Conservation (phyloP, 2,797 vertebrate genomes). For the Bradypodion pumilum region DNA sequence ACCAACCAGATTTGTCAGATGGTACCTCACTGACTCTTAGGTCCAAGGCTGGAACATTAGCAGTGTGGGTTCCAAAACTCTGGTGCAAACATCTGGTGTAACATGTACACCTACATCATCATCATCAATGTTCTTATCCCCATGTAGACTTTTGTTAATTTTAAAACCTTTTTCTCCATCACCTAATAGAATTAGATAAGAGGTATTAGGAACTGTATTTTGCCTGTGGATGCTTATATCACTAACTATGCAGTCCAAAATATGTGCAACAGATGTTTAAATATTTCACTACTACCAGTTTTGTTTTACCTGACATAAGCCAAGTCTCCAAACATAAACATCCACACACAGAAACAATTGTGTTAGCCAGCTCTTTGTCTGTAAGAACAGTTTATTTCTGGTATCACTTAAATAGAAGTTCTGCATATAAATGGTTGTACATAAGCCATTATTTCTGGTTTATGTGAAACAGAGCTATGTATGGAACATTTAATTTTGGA, state of each 20-base stretch:
- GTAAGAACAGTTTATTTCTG: slow-evolving; percentile 11
- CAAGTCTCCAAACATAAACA: slow-evolving; percentile 10
- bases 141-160: background rate
- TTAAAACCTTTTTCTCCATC: background rate
- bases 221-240: background rate
- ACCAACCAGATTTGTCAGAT: too few relatives aligned
- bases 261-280: background rate
- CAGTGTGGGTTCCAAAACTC: too few relatives aligned
- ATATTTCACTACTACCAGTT: background rate
- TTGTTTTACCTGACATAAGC: slow-evolving; percentile 18
- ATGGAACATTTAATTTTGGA: slow-evolving; percentile 18
- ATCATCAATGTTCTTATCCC: background rate
- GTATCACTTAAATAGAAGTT: background rate
- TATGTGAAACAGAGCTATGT: slow-evolving; percentile 11
- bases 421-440: slow-evolving; percentile 6
- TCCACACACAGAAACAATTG: background rate
- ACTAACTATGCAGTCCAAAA: background rate
- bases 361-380: slow-evolving; percentile 16
- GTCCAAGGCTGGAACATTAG: too few relatives aligned
- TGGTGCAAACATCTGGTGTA: too few relatives aligned
- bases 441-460: slow-evolving; percentile 18
- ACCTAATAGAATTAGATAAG: background rate
- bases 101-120: too few relatives aligned
- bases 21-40: too few relatives aligned
- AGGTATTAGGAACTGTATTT: fast-evolving